Evolutionary conservation across 2,113 vertebrate species (phyloP), one percentile per base, ranked within the genome.

Genomic region (Marmota monax): DNA sequence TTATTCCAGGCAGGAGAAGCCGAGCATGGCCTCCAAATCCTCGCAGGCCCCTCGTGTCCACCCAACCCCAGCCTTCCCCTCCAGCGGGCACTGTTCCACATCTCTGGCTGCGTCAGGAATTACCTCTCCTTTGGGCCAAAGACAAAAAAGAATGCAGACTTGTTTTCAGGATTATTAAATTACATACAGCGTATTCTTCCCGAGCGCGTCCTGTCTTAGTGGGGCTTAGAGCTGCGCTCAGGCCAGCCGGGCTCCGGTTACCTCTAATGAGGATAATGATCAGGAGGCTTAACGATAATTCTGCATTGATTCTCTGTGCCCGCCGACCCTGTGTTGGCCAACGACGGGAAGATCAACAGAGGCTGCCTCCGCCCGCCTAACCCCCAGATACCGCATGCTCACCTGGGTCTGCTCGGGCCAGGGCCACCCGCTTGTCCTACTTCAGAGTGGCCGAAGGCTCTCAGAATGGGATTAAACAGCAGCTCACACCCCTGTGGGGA

Each of bases 161-260:
- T 98, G 99, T 99, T 99, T 99, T 99, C 99, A 99, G 99, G 98
- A 99, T 99, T 99, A 99, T 99, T 99, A 98, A 99, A 99, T 99
- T 99, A 99, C 99, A 97, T 97, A 97, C 98, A 98, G 98, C 98
- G 98, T 99, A 99, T 98, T 98, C 98, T 99, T 99, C 99, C 98
- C 97, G 97, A 98, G 98, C 97, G 98, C 96, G 97, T 93, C 95
- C 97, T 95, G 98, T 98, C 98, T 99, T 99, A 98, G 98, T 93
- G 95, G 98, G 98, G 98, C 99, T 99, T 99, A 98, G 98, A 98
- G 98, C 98, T 96, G 98, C 98, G 98, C 98, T 98, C 95, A 84
- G 98, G 98, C 98, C 98, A 98, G 98, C 98, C 91, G 94, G 93
- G 98, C 99, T 99, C 99, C 97, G 97, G 99, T 99, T 99, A 99